A percentile compares a stretch with the other conserved stretches of the same genome.
These are phyloP conservation scores for Netelia inedita DNA, from an alignment of 2,888 invertebrate species.

Conservation along the genomic window DNA sequence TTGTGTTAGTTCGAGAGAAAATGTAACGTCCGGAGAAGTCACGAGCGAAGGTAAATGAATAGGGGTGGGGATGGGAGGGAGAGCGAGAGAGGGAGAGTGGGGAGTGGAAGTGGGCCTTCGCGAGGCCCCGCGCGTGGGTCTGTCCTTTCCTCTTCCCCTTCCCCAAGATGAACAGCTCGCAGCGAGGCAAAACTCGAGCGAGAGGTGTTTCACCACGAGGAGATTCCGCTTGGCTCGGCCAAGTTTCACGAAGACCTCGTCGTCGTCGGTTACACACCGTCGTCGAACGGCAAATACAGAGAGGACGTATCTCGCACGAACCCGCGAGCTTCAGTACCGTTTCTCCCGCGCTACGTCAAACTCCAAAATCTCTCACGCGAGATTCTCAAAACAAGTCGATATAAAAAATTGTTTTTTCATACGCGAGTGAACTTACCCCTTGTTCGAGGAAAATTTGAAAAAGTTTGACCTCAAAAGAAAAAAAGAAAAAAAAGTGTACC, in stretches of 20 bases:
- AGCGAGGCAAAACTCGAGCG: slow-evolving; percentile 33
- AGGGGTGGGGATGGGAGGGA: slow-evolving; percentile 37
- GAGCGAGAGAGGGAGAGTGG: slow-evolving; percentile 36
- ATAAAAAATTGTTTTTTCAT: not conserved
- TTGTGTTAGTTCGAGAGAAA: not conserved
- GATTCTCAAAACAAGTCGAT: not conserved
- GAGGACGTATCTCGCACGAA: not conserved
- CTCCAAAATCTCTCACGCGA: not conserved
- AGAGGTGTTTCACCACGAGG: slow-evolving; percentile 56
- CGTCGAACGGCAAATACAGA: slow-evolving; percentile 55
- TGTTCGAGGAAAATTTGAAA: not conserved
- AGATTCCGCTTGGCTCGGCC: slow-evolving; percentile 43
- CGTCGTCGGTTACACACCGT: slow-evolving; percentile 20
- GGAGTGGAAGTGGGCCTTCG: slow-evolving; percentile 68
- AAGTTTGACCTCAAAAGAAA: not conserved
- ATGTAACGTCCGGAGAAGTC: not conserved
- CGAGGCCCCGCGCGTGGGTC: slow-evolving; percentile 42
- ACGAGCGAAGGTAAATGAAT: slow-evolving; percentile 31
- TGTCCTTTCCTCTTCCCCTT: slow-evolving; percentile 71
- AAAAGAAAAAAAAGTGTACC: not conserved
- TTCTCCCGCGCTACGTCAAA: slow-evolving; percentile 31
- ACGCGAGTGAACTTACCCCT: not conserved
- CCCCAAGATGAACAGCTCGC: slow-evolving; percentile 30
- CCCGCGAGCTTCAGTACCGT: slow-evolving; percentile 33
- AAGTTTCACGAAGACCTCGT: slow-evolving; percentile 50